Conservation (phyloP, 2,888 invertebrate genomes). For the Graphium colonna region DNA sequence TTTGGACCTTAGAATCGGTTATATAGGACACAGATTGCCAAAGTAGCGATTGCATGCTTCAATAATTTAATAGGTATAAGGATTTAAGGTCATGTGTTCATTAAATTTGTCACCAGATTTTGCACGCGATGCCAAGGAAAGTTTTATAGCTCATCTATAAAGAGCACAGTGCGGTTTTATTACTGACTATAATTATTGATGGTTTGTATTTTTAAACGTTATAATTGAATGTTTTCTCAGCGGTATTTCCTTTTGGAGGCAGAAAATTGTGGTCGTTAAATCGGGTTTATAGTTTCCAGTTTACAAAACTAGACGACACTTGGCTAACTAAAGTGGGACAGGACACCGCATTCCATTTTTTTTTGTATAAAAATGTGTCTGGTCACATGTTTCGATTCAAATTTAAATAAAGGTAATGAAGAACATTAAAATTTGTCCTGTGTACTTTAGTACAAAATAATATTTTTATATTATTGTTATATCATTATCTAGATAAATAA, state of each 20-base stretch:
- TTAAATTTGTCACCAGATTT: slow-evolving; percentile 29
- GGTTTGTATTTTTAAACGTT: background rate
- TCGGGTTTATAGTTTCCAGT: background rate
- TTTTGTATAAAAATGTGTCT: too few relatives aligned
- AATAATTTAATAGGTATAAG: slow-evolving; percentile 14
- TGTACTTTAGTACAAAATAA: too few relatives aligned
- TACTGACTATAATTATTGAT: background rate
- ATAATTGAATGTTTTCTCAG: too few relatives aligned
- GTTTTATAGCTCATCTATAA: slow-evolving; percentile 12
- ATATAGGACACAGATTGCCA: slow-evolving; percentile 13
- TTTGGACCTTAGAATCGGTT: slow-evolving; percentile 16
- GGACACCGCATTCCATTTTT: too few relatives aligned
- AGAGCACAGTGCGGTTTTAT: slow-evolving; percentile 1
- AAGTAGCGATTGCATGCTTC: background rate
- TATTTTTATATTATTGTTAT: too few relatives aligned
- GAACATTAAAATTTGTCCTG: too few relatives aligned
- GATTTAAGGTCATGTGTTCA: slow-evolving; percentile 22
- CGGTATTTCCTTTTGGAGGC: too few relatives aligned
- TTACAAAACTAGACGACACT: background rate
- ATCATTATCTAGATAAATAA: too few relatives aligned
- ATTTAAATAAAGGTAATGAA: too few relatives aligned
- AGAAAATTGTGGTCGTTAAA: too few relatives aligned
- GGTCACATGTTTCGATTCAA: too few relatives aligned
- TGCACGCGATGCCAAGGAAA: slow-evolving; percentile 22
- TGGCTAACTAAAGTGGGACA: too few relatives aligned